phyloP scores from a whole-genome alignment of 2,113 vertebrate species.

The Chionis minor region DNA sequence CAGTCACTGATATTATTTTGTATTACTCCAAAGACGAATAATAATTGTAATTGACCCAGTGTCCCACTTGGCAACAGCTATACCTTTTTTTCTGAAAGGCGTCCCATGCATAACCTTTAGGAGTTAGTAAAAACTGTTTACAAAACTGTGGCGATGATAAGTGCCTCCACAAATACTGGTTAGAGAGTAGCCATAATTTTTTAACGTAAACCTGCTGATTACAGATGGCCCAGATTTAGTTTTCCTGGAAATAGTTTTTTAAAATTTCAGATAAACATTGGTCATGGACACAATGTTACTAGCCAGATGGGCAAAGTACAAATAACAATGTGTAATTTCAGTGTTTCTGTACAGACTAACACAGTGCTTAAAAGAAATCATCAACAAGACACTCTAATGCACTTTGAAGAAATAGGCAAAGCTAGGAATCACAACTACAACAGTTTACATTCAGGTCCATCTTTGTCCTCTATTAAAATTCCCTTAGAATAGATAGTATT shows the following conservation, averaged over 20 bases:
- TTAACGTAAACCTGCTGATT: neutral
- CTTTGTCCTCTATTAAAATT: slow-evolving; percentile 5
- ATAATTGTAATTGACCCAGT: neutral
- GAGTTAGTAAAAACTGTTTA: neutral
- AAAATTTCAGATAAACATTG: neutral
- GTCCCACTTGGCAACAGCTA: neutral
- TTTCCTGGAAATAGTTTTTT: neutral
- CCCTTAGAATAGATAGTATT: neutral
- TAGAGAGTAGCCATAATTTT: neutral
- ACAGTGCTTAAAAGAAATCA: neutral
- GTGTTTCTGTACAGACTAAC: neutral
- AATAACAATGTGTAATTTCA: neutral
- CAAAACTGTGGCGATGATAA: neutral
- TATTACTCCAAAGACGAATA: neutral
- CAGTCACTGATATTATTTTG: neutral
- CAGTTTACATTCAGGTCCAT: neutral
- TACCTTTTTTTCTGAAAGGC: neutral
- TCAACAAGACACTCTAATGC: neutral
- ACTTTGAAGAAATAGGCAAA: neutral
- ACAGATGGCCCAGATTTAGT: neutral
- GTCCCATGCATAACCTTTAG: neutral
- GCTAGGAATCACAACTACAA: neutral
- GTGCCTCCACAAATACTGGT: neutral
- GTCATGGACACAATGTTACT: neutral
- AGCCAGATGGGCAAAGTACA: neutral